phyloP scores from a whole-genome alignment of 2,797 vertebrate genomes.

The Scomberomorus guttatus region DNA sequence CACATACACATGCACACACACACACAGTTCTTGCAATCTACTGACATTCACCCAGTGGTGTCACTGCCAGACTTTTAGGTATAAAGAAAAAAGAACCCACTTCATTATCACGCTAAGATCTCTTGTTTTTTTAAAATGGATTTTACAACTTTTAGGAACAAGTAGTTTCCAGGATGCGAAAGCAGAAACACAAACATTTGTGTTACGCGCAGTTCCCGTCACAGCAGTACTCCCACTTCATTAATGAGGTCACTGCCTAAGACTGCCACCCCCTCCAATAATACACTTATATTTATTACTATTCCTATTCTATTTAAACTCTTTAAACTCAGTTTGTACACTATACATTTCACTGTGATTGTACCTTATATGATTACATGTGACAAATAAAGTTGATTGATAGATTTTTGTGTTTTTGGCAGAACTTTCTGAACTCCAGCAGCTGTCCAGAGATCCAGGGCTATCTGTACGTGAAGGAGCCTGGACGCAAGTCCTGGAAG shows the following conservation, averaged over 20 bases:
- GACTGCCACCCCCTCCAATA: too few relatives aligned
- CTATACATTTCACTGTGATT: too few relatives aligned
- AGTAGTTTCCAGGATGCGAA: neutral
- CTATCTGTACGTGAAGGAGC: conserved; percentile 94
- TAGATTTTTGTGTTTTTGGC: conserved; percentile 18
- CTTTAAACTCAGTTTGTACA: too few relatives aligned
- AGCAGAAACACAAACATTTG: conserved; percentile 10
- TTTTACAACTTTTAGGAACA: neutral
- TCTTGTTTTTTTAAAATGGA: neutral
- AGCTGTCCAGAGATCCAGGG: conserved; percentile 99
- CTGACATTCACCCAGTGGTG: conserved; percentile 20
- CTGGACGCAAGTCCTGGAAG: conserved; percentile 96
- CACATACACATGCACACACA: conserved; percentile 23
- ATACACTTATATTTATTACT: too few relatives aligned
- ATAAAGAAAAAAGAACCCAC: conserved; percentile 9
- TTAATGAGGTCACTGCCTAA: neutral
- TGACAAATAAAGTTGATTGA: too few relatives aligned
- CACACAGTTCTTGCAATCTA: conserved; percentile 32
- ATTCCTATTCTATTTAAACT: too few relatives aligned
- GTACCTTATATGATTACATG: too few relatives aligned
- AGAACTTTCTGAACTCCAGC: conserved; percentile 98
- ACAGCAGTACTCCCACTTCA: neutral
- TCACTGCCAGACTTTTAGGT: conserved; percentile 19
- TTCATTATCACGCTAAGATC: neutral
- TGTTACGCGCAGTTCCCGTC: neutral